These are phyloP conservation scores for Pseudococcus viburni DNA, from an alignment of 2,888 invertebrate species.

Conservation along the genomic window DNA sequence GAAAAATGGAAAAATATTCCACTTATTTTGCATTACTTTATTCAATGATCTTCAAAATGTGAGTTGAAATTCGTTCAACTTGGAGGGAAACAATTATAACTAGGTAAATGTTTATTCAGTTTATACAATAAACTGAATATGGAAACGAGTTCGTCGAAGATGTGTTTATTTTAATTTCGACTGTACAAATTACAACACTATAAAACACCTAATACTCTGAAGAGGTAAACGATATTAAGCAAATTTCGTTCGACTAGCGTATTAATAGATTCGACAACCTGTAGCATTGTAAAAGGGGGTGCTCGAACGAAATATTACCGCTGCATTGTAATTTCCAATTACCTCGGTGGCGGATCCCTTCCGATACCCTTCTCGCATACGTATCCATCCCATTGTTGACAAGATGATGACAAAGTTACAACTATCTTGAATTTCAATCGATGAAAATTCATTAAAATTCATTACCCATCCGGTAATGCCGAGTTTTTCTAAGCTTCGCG, in stretches of 20 bases:
- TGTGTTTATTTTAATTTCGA: slow-evolving; percentile 12
- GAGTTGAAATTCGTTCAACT: neutral
- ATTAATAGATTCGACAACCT: slow-evolving; percentile 22
- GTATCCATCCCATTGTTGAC: neutral
- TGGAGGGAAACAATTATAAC: neutral
- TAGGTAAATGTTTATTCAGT: neutral
- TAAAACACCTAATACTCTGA: neutral
- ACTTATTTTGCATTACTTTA: neutral
- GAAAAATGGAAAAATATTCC: neutral
- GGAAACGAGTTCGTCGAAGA: neutral
- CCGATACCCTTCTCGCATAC: neutral
- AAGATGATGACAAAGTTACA: neutral
- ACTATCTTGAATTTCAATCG: neutral
- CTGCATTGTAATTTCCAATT: neutral
- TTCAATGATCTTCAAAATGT: neutral
- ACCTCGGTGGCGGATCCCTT: neutral
- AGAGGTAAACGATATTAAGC: slow-evolving; percentile 6
- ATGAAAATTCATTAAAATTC: slow-evolving; percentile 14
- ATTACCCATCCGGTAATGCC: neutral
- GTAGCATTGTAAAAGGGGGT: neutral
- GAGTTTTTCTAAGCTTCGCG: slow-evolving; percentile 1
- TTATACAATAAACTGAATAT: neutral
- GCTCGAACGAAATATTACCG: neutral
- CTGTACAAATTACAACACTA: neutral
- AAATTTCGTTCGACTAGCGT: neutral